Percentiles rank a stretch among this genome's conserved stretches.
phyloP scores from a whole-genome alignment of 2,888 invertebrate genomes.

The Clivina fossor region DNA sequence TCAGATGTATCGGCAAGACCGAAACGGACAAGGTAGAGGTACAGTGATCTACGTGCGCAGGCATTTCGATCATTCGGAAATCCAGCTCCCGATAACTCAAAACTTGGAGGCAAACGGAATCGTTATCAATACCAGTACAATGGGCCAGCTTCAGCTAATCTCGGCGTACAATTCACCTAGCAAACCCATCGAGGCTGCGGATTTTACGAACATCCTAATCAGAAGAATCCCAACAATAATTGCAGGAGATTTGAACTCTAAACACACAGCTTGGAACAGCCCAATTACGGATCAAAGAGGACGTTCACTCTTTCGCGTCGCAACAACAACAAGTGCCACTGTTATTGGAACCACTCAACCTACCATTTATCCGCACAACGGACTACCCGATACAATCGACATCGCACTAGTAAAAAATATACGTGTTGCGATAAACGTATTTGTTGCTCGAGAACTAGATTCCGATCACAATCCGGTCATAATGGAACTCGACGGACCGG shows the following conservation, averaged over 20 bases:
- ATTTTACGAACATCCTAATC: not conserved
- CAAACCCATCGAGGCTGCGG: not conserved
- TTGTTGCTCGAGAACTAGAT: not conserved
- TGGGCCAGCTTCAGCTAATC: not conserved
- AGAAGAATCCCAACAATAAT: not conserved
- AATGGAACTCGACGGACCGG: not conserved
- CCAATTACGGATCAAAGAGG: not conserved
- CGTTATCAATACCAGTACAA: not conserved
- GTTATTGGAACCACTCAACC: too few relatives aligned
- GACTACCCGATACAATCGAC: not conserved
- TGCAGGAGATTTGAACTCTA: conserved; percentile 5
- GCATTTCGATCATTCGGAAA: too few relatives aligned
- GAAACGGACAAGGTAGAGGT: too few relatives aligned
- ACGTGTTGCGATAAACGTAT: not conserved
- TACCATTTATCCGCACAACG: too few relatives aligned
- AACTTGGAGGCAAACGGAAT: not conserved
- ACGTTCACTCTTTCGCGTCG: not conserved
- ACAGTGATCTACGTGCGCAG: too few relatives aligned
- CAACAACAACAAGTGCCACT: not conserved
- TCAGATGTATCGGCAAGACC: too few relatives aligned
- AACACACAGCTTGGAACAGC: conserved; percentile 4
- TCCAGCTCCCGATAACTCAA: too few relatives aligned
- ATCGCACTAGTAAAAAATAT: not conserved
- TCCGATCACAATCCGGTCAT: conserved; percentile 6
- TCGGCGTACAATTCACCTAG: not conserved